Evolutionary conservation across 2,113 vertebrate species (phyloP), one percentile per base, ranked within the genome.

Genomic region (Papio anubis): DNA sequence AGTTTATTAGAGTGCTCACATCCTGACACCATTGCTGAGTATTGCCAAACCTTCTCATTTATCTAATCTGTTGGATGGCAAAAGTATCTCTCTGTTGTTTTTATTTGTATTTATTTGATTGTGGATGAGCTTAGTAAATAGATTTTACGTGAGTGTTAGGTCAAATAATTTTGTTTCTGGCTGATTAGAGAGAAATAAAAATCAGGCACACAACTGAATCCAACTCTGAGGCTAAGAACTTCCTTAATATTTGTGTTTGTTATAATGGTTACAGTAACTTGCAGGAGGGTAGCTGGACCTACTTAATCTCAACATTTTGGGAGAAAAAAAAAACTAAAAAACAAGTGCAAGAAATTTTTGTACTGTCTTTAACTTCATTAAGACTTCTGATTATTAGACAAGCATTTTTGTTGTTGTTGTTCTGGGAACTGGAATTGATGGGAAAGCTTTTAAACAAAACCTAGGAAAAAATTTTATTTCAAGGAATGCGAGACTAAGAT

Each of bases 351-450:
- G 59, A 40, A 30, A 48, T 80, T 89, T 35, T 55, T 82, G 18
- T 79, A 14, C 73, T n/a, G 55, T 81, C 40, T 89, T 48, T 32
- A 43, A 87, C 40, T 78, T 85, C n/a, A 87, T 83, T 96, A 76
- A 89, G 68, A 64, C 14, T 93, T 68, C 20, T 48, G 72, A 75
- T 90, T 73, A 85, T 70, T 64, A 89, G 72, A 80, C 35, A 16
- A 92, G n/a, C 27, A 89, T 45, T 95, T 80, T 90, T 27, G 27
- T 64, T 64, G 25, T 59, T 90, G 40, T 27, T 64, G 79, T 96
- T 93, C 87, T 94, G 48, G 92, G 92, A 95, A 96, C 55, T 90
- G 38, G 32, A 96, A 92, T 78, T 45, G 27, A 83, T 95, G 73
- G 45, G 86, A 94, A 90, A n/a, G 3, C 70, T 93, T 96, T 81